Evolutionary conservation across 2,113 vertebrate genomes (phyloP).

Genomic region (Saccopteryx bilineata): DNA sequence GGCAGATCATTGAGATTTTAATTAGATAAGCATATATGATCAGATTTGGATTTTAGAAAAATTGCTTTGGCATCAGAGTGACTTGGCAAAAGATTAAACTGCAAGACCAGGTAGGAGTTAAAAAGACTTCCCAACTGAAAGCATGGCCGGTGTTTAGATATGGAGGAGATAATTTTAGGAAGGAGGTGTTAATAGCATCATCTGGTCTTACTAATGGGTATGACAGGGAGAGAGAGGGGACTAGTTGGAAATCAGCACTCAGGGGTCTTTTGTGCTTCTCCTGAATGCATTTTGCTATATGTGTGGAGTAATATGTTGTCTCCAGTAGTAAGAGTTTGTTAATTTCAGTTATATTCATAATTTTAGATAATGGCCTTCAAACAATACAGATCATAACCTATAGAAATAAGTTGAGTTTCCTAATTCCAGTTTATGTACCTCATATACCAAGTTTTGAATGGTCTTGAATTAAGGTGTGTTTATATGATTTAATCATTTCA

Average conservation of each 20-base stretch:
- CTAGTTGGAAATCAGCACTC: background rate
- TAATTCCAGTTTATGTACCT: background rate
- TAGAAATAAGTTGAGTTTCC: background rate
- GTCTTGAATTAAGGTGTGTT: background rate
- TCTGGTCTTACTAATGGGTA: background rate
- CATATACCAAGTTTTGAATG: background rate
- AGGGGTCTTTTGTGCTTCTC: background rate
- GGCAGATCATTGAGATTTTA: background rate
- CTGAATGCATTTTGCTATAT: background rate
- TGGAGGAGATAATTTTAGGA: background rate
- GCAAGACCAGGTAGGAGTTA: background rate
- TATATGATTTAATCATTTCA: background rate
- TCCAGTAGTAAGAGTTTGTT: background rate
- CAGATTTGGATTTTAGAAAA: background rate
- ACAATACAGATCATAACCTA: background rate
- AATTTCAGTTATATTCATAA: background rate
- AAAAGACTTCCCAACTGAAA: background rate
- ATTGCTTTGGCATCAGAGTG: background rate
- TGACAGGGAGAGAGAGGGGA: background rate
- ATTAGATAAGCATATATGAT: background rate
- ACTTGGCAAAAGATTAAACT: background rate
- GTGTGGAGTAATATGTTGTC: background rate
- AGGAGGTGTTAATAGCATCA: background rate
- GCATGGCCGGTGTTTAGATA: background rate
- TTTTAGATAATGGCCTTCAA: background rate